Evolutionary conservation across 2,113 vertebrate genomes (phyloP).

Genomic region (Thalassarche chlororhynchos): DNA sequence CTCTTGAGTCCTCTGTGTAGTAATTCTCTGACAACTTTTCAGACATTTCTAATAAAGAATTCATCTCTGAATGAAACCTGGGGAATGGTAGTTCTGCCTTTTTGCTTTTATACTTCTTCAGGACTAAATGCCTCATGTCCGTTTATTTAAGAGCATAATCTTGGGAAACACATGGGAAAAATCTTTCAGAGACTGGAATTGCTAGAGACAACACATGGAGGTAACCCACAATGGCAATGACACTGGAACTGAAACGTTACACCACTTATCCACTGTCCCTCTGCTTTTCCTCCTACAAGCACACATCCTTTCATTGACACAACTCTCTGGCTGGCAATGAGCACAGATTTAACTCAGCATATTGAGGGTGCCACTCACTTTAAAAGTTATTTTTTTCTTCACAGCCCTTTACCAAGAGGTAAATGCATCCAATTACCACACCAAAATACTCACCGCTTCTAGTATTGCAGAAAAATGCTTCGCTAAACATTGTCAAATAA

Average conservation of each 20-base stretch:
- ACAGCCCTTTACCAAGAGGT: not conserved
- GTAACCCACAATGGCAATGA: not conserved
- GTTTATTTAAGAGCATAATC: not conserved
- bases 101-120: not conserved
- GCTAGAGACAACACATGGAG: not conserved
- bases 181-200: not conserved
- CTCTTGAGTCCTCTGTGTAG: not conserved
- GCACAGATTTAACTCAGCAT: not conserved
- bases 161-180: not conserved
- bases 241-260: not conserved
- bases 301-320: not conserved
- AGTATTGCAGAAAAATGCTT: not conserved
- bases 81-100: not conserved
- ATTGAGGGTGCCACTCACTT: not conserved
- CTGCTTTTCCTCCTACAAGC: not conserved
- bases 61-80: not conserved
- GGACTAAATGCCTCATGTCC: not conserved
- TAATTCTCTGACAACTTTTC: not conserved
- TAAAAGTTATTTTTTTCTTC: not conserved
- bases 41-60: conserved; percentile 24
- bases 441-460: not conserved
- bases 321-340: not conserved
- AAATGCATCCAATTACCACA: not conserved
- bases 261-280: not conserved
- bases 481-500: not conserved